A percentile compares a stretch with the other conserved stretches of the same genome.
Evolutionary conservation across 2,797 vertebrate species (phyloP).

Genomic region (Zalophus californianus): DNA sequence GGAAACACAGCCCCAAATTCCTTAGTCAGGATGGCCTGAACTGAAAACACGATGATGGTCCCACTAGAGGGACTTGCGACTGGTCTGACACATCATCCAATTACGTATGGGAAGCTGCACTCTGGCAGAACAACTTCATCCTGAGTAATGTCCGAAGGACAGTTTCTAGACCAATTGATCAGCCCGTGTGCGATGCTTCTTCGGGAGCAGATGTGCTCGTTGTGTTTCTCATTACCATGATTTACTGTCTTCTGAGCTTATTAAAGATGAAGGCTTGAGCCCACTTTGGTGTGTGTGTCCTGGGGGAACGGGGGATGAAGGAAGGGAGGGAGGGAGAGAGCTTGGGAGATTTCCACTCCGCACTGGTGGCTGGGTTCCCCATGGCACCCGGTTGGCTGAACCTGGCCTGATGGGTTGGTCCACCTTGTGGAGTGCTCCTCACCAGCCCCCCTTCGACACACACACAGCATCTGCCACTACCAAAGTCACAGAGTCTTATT

Average conservation of each 20-base stretch:
- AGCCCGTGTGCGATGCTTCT: constrained; percentile 65
- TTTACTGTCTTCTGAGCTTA: constrained; percentile 87
- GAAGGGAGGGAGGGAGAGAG: neutral
- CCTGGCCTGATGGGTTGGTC: neutral
- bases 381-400: neutral
- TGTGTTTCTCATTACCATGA: constrained; percentile 87
- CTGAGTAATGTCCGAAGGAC: constrained; percentile 52
- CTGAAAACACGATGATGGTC: neutral
- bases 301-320: neutral
- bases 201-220: constrained; percentile 81
- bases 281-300: constrained; percentile 64
- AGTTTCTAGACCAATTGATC: constrained; percentile 81
- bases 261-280: constrained; percentile 84
- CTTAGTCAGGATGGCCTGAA: neutral
- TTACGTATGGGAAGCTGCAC: constrained; percentile 53
- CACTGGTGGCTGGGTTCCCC: neutral
- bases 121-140: constrained; percentile 29
- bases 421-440: neutral
- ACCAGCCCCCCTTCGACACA: neutral
- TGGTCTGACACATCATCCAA: neutral
- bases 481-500: neutral
- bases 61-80: neutral
- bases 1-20: neutral
- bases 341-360: neutral
- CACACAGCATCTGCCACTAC: neutral